Evolutionary conservation across 2,888 invertebrate species (phyloP).

Genomic region (Lathronympha strigana): DNA sequence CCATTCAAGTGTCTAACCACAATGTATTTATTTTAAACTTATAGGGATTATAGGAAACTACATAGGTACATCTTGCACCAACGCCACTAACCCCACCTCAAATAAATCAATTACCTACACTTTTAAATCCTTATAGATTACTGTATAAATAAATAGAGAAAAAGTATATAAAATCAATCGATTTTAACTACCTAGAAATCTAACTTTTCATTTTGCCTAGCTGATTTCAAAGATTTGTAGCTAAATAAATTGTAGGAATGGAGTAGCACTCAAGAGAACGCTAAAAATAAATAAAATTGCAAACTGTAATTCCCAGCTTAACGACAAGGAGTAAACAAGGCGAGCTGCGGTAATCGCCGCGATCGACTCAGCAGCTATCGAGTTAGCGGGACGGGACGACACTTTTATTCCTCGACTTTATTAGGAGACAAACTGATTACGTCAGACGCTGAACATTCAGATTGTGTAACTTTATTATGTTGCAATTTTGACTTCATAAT

Average conservation of each 20-base stretch:
- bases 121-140: too few relatives aligned
- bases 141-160: too few relatives aligned
- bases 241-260: neutral
- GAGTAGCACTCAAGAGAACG: neutral
- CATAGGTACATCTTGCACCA: too few relatives aligned
- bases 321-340: conserved; percentile 33
- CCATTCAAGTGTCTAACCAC: too few relatives aligned
- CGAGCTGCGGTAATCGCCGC: conserved; percentile 20
- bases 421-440: conserved; percentile 40
- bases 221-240: neutral
- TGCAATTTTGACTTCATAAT: conserved; percentile 15
- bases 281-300: neutral
- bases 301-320: neutral
- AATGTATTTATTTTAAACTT: too few relatives aligned
- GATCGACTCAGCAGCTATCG: conserved; percentile 32
- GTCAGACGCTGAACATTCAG: conserved; percentile 22
- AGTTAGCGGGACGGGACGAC: conserved; percentile 31
- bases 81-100: too few relatives aligned
- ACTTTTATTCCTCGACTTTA: conserved; percentile 31
- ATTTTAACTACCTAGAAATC: neutral
- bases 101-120: too few relatives aligned
- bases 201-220: too few relatives aligned
- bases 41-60: too few relatives aligned
- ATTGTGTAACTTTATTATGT: conserved; percentile 28
- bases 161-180: too few relatives aligned